phyloP scores from a whole-genome alignment of 2,797 vertebrate species.

The Danio albolineatus region DNA sequence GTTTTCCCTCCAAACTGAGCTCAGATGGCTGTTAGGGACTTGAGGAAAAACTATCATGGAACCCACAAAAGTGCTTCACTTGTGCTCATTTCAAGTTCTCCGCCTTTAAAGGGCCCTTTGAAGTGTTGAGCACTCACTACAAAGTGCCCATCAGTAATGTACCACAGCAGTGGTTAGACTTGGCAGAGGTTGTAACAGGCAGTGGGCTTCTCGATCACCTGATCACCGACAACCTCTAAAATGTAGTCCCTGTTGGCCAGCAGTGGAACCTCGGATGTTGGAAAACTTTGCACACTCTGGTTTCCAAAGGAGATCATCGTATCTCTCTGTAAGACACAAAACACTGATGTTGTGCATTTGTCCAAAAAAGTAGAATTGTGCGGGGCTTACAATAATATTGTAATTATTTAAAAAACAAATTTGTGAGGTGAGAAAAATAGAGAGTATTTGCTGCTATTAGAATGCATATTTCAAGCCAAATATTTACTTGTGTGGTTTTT shows the following conservation, averaged over 20 bases:
- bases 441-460: no score
- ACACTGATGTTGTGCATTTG: neutral
- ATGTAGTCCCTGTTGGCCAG: constrained; percentile 78
- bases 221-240: constrained; percentile 81
- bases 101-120: neutral
- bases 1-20: neutral
- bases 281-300: constrained; percentile 70
- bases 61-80: no score
- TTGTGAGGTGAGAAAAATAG: no score
- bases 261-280: constrained; percentile 75
- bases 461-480: no score
- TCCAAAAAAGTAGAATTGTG: neutral
- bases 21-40: neutral
- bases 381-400: no score
- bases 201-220: constrained; percentile 71
- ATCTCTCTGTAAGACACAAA: constrained; percentile 45
- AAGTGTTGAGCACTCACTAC: neutral
- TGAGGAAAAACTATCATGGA: no score
- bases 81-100: neutral
- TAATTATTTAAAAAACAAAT: no score
- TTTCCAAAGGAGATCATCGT: constrained; percentile 70
- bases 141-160: neutral
- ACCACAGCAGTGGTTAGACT: constrained; percentile 68
- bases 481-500: no score
- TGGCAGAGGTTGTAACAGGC: constrained; percentile 83